Evolutionary conservation across 2,113 vertebrate genomes (phyloP), one percentile per base, ranked within the genome.

Genomic region (Vombatus ursinus): DNA sequence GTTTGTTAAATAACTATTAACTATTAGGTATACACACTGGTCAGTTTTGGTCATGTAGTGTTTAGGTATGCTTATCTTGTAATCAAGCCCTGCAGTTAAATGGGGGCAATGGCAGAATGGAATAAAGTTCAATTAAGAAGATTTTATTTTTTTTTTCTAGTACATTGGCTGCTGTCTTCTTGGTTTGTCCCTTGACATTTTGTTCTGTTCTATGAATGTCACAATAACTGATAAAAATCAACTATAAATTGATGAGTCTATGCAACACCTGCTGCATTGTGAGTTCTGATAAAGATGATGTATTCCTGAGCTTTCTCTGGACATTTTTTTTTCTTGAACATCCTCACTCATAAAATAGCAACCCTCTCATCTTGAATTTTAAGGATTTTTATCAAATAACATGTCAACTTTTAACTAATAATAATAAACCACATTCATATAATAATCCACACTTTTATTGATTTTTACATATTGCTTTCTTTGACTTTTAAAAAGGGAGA

Each of bases 141-240:
- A 68, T 90, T 95, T 22, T 96, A 3, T 54, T 61, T 94, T 10
- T 94, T 10, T 92, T 90, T 93, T 97, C 19, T 61, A 7, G 0
- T 77, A 94, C 23, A 89, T 93, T 92, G 91, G 47, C 23, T 93
- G 0, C 25, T 95, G 92, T 96, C 2, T 89, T 22, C 16, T 90
- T 94, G 8, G 2, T 54, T 26, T 94, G 31, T 49, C 23, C 8
- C 14, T 92, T 91, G 24, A 77, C 77, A 89, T 37, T 94, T 8
- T 77, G 0, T 77, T 90, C 48, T 96, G 16, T 53, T 90, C 93
- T 89, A 89, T 91, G 31, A 93, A 93, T 95, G 52, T 28, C 31
- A 49, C 19, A 47, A 92, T 94, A 97, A 44, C 23, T 94, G 50
- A 92, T 95, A 95, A 94, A 89, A 94, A 92, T 96, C 53, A 95